Percentiles rank a stretch among this genome's conserved stretches.
phyloP scores from a whole-genome alignment of 92 coral and sea anemone genomes.

The Siderastrea radians region DNA sequence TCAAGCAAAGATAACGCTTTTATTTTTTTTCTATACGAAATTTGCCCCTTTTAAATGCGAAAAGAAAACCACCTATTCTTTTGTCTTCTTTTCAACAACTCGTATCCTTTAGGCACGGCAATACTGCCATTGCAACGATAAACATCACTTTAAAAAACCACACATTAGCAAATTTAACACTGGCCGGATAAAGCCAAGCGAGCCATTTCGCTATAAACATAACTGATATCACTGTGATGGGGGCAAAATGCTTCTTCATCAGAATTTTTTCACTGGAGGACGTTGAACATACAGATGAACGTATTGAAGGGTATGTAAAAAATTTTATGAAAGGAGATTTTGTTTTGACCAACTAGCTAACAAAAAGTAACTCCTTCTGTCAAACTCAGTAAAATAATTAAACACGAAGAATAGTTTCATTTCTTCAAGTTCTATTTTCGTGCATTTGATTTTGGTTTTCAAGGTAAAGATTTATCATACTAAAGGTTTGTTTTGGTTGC shows the following conservation, averaged over 20 bases:
- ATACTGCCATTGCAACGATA: slow-evolving; percentile 17
- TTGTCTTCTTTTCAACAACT: slow-evolving; percentile 32
- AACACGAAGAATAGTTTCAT: neutral
- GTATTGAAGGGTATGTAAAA: slow-evolving; percentile 1
- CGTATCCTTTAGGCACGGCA: slow-evolving; percentile 23
- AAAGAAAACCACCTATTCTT: slow-evolving; percentile 26
- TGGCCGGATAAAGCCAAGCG: slow-evolving; percentile 13
- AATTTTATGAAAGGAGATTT: neutral
- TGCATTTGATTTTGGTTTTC: slow-evolving; percentile 21
- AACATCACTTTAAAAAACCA: slow-evolving; percentile 27
- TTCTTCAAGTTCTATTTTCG: slow-evolving; percentile 2
- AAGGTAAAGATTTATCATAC: neutral
- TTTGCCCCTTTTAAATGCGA: slow-evolving; percentile 32
- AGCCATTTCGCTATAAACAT: slow-evolving; percentile 29
- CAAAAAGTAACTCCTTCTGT: neutral
- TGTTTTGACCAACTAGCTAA: neutral
- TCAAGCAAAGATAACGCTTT: slow-evolving; percentile 43
- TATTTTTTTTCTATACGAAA: slow-evolving; percentile 29
- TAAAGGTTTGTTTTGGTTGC: slow-evolving; percentile 13
- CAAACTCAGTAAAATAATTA: slow-evolving; percentile 7
- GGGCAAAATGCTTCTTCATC: slow-evolving; percentile 1
- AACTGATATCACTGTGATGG: neutral
- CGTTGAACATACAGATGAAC: neutral
- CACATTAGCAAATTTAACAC: slow-evolving; percentile 25
- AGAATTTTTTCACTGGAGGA: neutral